Percentiles rank a stretch among this genome's conserved stretches.
Evolutionary conservation across 64 coral and sea anemone species (phyloP).

Genomic region (Montipora capricornis): DNA sequence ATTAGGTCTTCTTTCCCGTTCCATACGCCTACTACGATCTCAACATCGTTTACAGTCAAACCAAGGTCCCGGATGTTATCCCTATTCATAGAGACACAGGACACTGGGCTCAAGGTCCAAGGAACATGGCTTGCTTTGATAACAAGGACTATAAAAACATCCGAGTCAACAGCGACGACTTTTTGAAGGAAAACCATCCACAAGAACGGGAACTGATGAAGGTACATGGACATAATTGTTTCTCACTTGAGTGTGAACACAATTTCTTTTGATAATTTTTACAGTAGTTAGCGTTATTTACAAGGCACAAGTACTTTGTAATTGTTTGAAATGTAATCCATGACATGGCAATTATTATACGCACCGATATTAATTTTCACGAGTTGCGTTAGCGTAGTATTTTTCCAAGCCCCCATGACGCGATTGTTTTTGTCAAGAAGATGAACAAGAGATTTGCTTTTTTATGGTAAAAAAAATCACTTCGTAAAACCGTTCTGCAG

Average conservation of each 20-base stretch:
- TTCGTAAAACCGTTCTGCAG: too few relatives aligned
- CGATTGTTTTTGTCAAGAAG: too few relatives aligned
- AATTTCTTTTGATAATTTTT: background rate
- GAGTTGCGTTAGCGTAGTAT: too few relatives aligned
- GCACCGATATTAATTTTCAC: too few relatives aligned
- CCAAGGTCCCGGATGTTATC: constrained; percentile 80
- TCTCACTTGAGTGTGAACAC: background rate
- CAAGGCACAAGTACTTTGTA: too few relatives aligned
- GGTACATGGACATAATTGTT: background rate
- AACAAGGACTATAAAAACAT: constrained; percentile 98
- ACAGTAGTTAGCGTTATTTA: background rate
- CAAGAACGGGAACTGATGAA: constrained; percentile 68
- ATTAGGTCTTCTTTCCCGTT: constrained; percentile 96
- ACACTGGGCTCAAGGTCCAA: constrained; percentile 70
- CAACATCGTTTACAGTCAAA: constrained; percentile 79
- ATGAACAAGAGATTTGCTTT: too few relatives aligned
- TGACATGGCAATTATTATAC: too few relatives aligned
- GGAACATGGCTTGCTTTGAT: constrained; percentile 88
- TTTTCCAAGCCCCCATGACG: too few relatives aligned
- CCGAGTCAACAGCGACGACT: constrained; percentile 76
- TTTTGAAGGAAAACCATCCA: constrained; percentile 70
- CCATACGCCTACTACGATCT: constrained; percentile 94
- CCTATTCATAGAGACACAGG: constrained; percentile 85
- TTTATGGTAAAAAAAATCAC: too few relatives aligned
- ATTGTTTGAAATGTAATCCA: too few relatives aligned